These are phyloP conservation scores for Lissocephala sabroskyi DNA, from an alignment of 2,888 invertebrate genomes.

Conservation along the genomic window DNA sequence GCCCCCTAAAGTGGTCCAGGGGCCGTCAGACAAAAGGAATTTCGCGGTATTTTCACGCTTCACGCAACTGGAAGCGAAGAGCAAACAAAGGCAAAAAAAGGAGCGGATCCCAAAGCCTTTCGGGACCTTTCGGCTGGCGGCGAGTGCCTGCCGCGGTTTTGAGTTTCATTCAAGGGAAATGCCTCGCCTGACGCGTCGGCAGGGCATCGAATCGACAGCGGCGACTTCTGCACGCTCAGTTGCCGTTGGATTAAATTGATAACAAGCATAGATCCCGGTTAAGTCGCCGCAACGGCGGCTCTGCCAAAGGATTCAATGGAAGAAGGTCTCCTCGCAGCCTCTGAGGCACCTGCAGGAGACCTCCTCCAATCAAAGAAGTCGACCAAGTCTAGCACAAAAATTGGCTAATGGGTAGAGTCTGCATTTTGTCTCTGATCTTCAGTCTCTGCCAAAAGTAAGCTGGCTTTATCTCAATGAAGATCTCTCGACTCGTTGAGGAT, in stretches of 20 bases:
- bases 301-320: not conserved
- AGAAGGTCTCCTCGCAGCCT: not conserved
- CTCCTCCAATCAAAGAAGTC: too few relatives aligned
- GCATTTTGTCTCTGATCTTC: too few relatives aligned
- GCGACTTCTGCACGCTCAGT: too few relatives aligned
- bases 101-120: not conserved
- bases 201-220: too few relatives aligned
- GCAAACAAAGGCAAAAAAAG: not conserved
- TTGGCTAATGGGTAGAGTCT: too few relatives aligned
- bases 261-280: conserved; percentile 46
- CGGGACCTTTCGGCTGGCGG: conserved; percentile 4
- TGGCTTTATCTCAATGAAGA: too few relatives aligned
- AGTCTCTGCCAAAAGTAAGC: too few relatives aligned
- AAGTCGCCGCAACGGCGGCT: not conserved
- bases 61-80: conserved; percentile 26
- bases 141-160: conserved; percentile 48
- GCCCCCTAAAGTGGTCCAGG: too few relatives aligned
- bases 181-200: conserved; percentile 15
- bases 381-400: too few relatives aligned
- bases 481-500: too few relatives aligned
- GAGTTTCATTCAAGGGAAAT: conserved; percentile 67
- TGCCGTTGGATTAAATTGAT: conserved; percentile 58
- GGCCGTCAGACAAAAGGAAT: conserved; percentile 36
- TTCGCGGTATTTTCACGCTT: conserved; percentile 72
- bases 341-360: conserved; percentile 15